Base-by-base conservation (phyloP, 2,113 vertebrate genomes). In the Epinephelus moara region DNA sequence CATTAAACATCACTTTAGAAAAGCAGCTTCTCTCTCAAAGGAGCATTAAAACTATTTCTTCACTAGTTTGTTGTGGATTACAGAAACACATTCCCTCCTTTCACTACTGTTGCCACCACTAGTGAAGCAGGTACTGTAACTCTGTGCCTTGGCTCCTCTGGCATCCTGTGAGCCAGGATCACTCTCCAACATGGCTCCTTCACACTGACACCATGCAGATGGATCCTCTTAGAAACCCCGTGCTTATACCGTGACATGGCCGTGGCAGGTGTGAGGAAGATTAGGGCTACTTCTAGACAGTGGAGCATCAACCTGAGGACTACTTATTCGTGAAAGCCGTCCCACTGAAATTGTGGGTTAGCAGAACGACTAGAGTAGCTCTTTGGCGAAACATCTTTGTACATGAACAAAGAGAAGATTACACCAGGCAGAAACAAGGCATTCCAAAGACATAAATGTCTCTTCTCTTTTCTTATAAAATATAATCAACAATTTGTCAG, bases 231-330 rank as follows among this genome's bases (percentile, higher is more conserved):
- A 92, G 80, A 68, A 78, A 19, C 77, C 37, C 53, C 25, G 82
- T 93, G 92, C 92, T 93, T 88, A 93, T 90, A 92, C 88, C 82
- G 70, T 73, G 66, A 84, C 81, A 86, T 10, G 18, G 67, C 75
- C 10, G 11, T 83, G 79, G 77, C 92, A 91, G 92, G 92, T 93
- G 91, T 88, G 76, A 50, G 78, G 72, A 55, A 90, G 94, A 94
- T 94, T 94, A 94, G 56, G 68, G 52, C 75, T 61, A 25, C 75
- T 68, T 84, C 70, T 75, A 52, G 78, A 85, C 73, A 57, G 67
- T 57, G 49, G 13, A 59, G 75, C n/a, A 18, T 68, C 69, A 13
- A 80, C 61, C 49, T 61, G 50, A 18, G 73, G 63, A 27, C 75
- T 12, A 18, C 70, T 75, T 85, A 70, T 49, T 70, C 56, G 23